Evolutionary conservation across 2,888 invertebrate species (phyloP), one percentile per base, ranked within the genome.

Genomic region (Agrochola lota): DNA sequence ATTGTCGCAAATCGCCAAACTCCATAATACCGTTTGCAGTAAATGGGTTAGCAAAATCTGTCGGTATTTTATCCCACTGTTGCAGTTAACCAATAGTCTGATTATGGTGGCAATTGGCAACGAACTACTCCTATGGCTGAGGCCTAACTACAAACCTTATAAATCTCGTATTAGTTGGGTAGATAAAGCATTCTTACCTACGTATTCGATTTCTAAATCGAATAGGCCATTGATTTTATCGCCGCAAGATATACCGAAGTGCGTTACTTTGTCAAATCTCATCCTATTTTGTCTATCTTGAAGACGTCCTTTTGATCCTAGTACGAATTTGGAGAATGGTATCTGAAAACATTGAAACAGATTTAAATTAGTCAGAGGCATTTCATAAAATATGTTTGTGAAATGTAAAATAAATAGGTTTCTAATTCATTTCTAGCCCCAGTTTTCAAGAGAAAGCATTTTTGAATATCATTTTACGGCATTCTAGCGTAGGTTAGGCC

Each of bases 251-350:
- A 99, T 98, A 6, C 99, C 98, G 90, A 99, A 97, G 91, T 97
- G 97, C 0, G 98, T 97, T 0, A 99, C 95, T 88, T 93, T 96
- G 85, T 97, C 93, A 52, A 97, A 91, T 0, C 97, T 95, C 66
- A 99, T 94, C 6, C 97, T 94, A 40, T 88, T 92, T 93, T 99
- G 99, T 74, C 96, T 97, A 93, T 99, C 99, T 95, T 99, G 99
- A 55, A 99, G 93, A 40, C 98, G 97, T 5, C 99, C 99, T 95
- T 98, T 99, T 6, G 98, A 97, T 6, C 98, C 97, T 57, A 98
- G 94, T 85, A 98, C 97, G 92, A 99, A 99, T 94, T 99, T 99
- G 17, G 99, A 99, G 95, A 99, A 99, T 2, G 99, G 99, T 91
- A 99, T 98, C 98, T 98, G 96, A 63, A 98, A 97, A 83, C 52